phyloP scores from a whole-genome alignment of 2,888 invertebrate species.

The Neria commutata region DNA sequence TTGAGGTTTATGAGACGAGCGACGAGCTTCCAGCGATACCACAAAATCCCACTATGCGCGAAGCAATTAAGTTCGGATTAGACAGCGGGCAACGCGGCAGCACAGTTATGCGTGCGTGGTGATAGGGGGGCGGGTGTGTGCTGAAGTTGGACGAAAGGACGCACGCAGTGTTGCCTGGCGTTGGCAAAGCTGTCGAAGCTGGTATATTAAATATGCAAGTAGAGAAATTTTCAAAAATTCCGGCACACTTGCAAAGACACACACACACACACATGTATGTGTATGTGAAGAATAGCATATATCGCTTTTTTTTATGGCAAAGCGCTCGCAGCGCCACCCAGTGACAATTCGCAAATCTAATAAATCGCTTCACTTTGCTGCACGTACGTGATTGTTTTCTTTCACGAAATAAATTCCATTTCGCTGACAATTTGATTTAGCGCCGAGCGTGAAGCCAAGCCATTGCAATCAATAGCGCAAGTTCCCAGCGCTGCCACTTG shows the following conservation, averaged over 20 bases:
- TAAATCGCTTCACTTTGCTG: slow-evolving; percentile 8
- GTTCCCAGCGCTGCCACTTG: too few species aligned
- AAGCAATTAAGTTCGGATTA: slow-evolving; percentile 25
- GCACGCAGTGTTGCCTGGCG: too few species aligned
- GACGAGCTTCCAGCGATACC: neutral
- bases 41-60: slow-evolving; percentile 8
- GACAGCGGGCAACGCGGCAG: neutral
- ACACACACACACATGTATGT: slow-evolving; percentile 1
- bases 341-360: slow-evolving; percentile 12
- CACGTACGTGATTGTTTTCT: neutral
- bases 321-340: neutral
- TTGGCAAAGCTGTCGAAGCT: too few species aligned
- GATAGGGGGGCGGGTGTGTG: too few species aligned
- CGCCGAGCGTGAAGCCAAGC: too few species aligned
- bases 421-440: slow-evolving; percentile 23
- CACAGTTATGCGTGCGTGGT: too few species aligned
- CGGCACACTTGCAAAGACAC: too few species aligned
- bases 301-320: neutral
- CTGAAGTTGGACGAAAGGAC: too few species aligned
- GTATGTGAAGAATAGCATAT: neutral
- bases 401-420: slow-evolving; percentile 23
- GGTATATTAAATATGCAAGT: too few species aligned
- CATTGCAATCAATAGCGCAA: too few species aligned
- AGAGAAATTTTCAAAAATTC: neutral
- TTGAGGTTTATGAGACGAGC: neutral